A percentile compares a stretch with the other conserved stretches of the same genome.
phyloP scores from a whole-genome alignment of 2,797 vertebrate species.

The Lutjanus argentimaculatus region DNA sequence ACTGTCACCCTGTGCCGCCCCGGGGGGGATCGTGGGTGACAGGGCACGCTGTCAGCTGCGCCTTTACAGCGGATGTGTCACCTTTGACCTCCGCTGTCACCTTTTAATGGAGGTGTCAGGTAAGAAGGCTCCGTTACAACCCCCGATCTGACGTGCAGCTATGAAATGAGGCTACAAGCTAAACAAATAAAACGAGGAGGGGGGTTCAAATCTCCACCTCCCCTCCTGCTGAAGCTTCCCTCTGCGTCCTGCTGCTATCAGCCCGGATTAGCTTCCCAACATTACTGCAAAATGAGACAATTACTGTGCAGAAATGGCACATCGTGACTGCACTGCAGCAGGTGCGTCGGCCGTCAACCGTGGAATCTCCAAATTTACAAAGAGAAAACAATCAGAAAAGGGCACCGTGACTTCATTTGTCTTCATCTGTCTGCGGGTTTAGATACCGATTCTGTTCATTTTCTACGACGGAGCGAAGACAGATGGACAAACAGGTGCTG shows the following conservation, averaged over 20 bases:
- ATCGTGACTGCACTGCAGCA: conserved; percentile 54
- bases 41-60: conserved; percentile 41
- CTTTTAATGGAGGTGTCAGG: conserved; percentile 59
- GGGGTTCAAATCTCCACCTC: neutral
- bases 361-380: conserved; percentile 66
- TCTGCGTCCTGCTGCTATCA: conserved; percentile 41
- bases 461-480: neutral
- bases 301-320: conserved; percentile 54
- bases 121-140: neutral
- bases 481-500: conserved; percentile 30
- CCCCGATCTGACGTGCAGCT: neutral
- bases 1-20: conserved; percentile 57
- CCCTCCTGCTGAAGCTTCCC: neutral
- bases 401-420: conserved; percentile 56
- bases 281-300: conserved; percentile 62
- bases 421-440: conserved; percentile 56
- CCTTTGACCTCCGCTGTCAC: conserved; percentile 62
- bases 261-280: conserved; percentile 39
- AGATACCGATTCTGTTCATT: conserved; percentile 7
- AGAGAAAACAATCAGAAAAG: conserved; percentile 71
- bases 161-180: neutral
- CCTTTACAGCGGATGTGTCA: conserved; percentile 7
- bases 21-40: conserved; percentile 41
- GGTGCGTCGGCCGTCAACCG: conserved; percentile 60
- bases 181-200: neutral